phyloP scores from a whole-genome alignment of 1,140 invertebrate species.

The Drosophila carrolli region DNA sequence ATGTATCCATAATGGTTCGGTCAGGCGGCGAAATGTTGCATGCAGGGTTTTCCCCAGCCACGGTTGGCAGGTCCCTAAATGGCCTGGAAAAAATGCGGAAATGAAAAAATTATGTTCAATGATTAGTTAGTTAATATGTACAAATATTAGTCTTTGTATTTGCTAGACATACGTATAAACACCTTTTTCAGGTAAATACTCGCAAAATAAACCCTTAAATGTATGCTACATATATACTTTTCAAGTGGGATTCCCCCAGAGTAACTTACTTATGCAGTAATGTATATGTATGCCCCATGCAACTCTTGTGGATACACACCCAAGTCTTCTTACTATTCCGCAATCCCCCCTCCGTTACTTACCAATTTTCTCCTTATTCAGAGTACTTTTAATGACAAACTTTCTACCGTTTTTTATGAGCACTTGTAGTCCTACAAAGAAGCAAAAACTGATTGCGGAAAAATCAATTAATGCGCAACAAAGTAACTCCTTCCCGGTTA shows the following conservation, averaged over 20 bases:
- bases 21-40: slow-evolving; percentile 46
- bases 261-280: slow-evolving; percentile 11
- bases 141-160: no score
- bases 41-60: slow-evolving; percentile 9
- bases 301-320: slow-evolving; percentile 22
- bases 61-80: slow-evolving; percentile 24
- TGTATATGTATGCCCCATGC: neutral
- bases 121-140: neutral
- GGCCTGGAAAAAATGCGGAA: slow-evolving; percentile 18
- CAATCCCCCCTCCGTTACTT: neutral
- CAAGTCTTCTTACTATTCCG: slow-evolving; percentile 19
- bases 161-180: neutral
- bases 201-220: neutral
- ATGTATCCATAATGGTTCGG: slow-evolving; percentile 70
- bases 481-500: slow-evolving; percentile 83
- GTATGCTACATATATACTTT: slow-evolving; percentile 2
- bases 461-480: slow-evolving; percentile 83
- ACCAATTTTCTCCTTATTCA: slow-evolving; percentile 11
- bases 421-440: slow-evolving; percentile 31
- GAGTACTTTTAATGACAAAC: slow-evolving; percentile 24
- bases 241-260: neutral
- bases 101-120: neutral
- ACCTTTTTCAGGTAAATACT: no score
- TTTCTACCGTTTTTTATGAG: slow-evolving; percentile 35
- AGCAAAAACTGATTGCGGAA: slow-evolving; percentile 42